Base-by-base conservation (phyloP, 1,140 invertebrate species). In the Manduca sexta region DNA sequence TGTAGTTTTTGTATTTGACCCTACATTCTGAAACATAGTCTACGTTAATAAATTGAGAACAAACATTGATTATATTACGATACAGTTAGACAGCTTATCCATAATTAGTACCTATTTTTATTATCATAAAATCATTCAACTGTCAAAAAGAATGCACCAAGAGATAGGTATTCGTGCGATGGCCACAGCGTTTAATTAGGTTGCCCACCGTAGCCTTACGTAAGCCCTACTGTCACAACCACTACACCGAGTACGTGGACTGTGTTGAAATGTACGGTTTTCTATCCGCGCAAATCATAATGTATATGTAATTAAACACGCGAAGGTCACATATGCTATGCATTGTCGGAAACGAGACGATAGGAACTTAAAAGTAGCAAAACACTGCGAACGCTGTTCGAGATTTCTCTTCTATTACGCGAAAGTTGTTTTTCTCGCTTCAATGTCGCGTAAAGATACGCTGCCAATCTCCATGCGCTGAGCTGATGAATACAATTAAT, bases 191-290 rank as follows among this genome's bases (percentile, higher is more conserved):
- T 43, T 33, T 67, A 72, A 69, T 71, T 73, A 56, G 64, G 64
- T 64, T 67, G 72, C 61, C 49, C 48, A 50, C 39, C 53, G 60
- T 64, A 59, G 48, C 45, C 64, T 81, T 83, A 79, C 77, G 74
- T 74, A 84, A 81, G 76, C 49, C 57, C 62, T 57, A 62, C 69
- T 78, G 75, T 78, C 70, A 80, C 70, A 81, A 81, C n/a, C n/a
- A n/a, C 48, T 53, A 47, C 52, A 43, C 53, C 49, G 56, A 64
- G 67, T 64, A 60, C 58, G 41, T 49, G 45, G 26, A 37, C 26
- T 33, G 52, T 80, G 64, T 69, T 61, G 74, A 70, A 74, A 80
- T 55, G 54, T 58, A 55, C 54, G 46, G 42, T 56, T 59, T 62
- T 57, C 54, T 60, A 51, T 53, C 39, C 53, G 48, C 44, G 26